Evolutionary conservation across 2,113 vertebrate genomes (phyloP).

Genomic region (Tympanuchus pallidicinctus): DNA sequence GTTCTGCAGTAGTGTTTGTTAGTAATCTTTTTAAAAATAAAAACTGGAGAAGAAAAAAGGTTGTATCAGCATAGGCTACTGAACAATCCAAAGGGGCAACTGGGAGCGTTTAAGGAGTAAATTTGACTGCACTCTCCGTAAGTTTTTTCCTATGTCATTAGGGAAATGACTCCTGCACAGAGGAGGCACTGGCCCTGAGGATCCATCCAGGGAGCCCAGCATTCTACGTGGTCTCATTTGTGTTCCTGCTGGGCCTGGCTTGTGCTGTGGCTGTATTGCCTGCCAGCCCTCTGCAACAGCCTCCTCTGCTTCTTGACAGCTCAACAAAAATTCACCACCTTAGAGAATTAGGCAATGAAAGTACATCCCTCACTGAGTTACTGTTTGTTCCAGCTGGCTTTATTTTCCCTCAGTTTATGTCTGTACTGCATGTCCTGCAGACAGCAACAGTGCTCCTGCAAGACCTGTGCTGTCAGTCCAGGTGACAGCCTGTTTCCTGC

Average conservation of each 20-base stretch:
- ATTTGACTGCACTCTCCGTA: neutral
- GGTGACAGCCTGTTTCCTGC: neutral
- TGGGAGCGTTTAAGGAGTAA: neutral
- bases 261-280: neutral
- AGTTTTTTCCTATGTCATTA: neutral
- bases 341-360: neutral
- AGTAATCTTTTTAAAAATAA: neutral
- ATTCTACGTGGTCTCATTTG: neutral
- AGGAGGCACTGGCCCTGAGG: neutral
- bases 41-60: neutral
- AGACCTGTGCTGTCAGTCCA: neutral
- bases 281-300: neutral
- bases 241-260: neutral
- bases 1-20: neutral
- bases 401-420: neutral
- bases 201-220: neutral
- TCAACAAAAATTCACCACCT: neutral
- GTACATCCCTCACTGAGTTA: neutral
- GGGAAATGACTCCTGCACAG: neutral
- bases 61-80: neutral
- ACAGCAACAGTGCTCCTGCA: neutral
- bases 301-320: neutral
- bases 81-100: neutral
- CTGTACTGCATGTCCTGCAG: neutral
- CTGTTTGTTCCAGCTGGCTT: neutral